Percentiles rank a stretch among this genome's conserved stretches.
Conservation (phyloP, 2,797 vertebrate genomes). For the Falco novaeseelandiae region DNA sequence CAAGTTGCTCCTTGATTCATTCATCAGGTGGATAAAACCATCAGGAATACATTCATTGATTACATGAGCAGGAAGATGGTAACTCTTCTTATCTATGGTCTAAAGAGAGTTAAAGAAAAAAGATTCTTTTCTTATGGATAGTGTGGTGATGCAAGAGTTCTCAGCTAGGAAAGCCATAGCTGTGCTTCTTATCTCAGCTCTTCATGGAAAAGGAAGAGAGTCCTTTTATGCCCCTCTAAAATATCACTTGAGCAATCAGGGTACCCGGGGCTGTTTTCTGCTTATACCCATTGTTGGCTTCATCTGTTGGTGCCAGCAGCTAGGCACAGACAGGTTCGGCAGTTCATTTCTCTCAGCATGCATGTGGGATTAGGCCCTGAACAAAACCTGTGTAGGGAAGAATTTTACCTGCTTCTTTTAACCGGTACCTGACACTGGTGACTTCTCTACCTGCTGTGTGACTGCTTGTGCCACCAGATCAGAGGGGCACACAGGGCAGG, state of each 20-base stretch:
- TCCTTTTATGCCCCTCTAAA: neutral
- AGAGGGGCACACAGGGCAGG: fast-evolving
- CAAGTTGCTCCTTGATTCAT: neutral
- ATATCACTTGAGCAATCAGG: neutral
- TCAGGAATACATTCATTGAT: neutral
- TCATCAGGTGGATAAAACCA: neutral
- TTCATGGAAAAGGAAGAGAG: neutral
- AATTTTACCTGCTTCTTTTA: neutral
- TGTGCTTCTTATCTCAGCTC: neutral
- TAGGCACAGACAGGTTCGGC: neutral
- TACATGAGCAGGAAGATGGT: neutral
- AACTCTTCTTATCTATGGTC: neutral
- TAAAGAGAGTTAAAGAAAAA: neutral
- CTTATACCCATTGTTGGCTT: neutral
- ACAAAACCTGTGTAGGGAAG: neutral
- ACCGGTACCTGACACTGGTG: neutral
- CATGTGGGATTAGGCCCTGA: neutral
- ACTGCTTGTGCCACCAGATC: neutral
- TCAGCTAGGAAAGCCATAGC: neutral
- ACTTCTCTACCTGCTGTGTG: neutral
- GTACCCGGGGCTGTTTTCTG: neutral
- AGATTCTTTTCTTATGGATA: neutral
- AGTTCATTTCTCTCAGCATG: neutral
- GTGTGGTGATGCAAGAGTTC: neutral
- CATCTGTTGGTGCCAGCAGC: neutral